Conservation (phyloP, 2,888 invertebrate species). For the Macrophya annulata region DNA sequence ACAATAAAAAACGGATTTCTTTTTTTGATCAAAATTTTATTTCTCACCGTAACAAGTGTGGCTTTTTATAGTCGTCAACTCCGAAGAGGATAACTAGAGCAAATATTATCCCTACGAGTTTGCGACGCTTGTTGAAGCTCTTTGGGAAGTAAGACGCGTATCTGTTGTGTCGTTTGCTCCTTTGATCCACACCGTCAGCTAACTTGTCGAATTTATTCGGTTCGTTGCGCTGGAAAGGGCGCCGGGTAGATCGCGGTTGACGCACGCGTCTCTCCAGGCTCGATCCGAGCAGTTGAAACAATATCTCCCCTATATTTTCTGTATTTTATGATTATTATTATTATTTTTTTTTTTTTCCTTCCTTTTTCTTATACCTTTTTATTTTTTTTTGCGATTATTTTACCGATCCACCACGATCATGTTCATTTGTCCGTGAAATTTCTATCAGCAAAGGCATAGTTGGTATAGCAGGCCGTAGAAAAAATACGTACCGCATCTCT, state of each 20-base stretch:
- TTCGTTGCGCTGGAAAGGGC: conserved; percentile 56
- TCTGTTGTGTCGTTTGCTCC: conserved; percentile 58
- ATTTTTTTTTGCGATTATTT: conserved; percentile 37
- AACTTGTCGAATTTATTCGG: conserved; percentile 69
- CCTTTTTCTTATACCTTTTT: neutral
- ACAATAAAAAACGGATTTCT: neutral
- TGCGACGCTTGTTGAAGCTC: conserved; percentile 41
- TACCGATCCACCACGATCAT: conserved; percentile 15
- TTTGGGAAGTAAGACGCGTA: conserved; percentile 45
- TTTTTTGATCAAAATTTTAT: neutral
- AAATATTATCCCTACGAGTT: conserved; percentile 46
- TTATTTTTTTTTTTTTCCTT: conserved; percentile 7
- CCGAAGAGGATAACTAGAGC: conserved; percentile 24
- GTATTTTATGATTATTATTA: conserved; percentile 17
- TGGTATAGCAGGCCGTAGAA: neutral
- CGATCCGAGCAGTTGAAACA: conserved; percentile 53
- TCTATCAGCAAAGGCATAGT: conserved; percentile 13
- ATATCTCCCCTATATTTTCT: conserved; percentile 47
- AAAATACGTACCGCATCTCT: neutral
- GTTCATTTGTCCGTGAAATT: conserved; percentile 48
- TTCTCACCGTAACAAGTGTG: neutral
- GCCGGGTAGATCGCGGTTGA: conserved; percentile 47
- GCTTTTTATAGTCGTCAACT: neutral
- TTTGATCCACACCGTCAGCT: conserved; percentile 63
- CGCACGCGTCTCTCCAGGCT: conserved; percentile 38